Evolutionary conservation across 2,888 invertebrate species (phyloP).

Genomic region (Sarcophaga subvicina): DNA sequence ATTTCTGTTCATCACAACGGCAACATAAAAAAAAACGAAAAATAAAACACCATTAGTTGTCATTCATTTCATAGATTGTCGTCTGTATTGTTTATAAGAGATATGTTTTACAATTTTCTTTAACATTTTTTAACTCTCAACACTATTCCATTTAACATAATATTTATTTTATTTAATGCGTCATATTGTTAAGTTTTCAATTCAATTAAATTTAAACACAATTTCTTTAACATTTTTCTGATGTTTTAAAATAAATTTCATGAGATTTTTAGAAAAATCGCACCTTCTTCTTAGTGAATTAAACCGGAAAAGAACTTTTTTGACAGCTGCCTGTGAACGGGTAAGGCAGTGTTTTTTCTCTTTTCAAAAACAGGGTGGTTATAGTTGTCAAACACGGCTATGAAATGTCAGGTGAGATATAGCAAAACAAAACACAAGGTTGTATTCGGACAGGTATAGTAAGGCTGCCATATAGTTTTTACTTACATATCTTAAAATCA

Average conservation of each 20-base stretch:
- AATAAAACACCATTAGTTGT: constrained; percentile 34
- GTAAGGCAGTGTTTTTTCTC: constrained; percentile 59
- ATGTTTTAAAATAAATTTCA: constrained; percentile 76
- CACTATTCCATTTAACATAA: constrained; percentile 20
- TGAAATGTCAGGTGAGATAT: neutral
- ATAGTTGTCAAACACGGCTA: neutral
- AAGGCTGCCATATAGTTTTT: neutral
- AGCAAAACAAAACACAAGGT: constrained; percentile 1
- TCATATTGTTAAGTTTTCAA: constrained; percentile 58
- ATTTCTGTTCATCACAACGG: constrained; percentile 75
- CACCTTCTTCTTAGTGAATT: constrained; percentile 81
- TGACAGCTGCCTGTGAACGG: constrained; percentile 72
- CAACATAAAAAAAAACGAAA: constrained; percentile 68
- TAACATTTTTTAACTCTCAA: neutral
- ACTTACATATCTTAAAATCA: neutral
- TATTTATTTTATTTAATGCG: constrained; percentile 18
- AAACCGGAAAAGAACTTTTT: constrained; percentile 81
- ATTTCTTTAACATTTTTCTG: constrained; percentile 68
- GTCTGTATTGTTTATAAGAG: no score
- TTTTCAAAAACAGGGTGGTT: constrained; percentile 25
- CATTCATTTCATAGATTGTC: constrained; percentile 38
- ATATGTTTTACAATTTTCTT: constrained; percentile 27
- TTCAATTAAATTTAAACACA: constrained; percentile 56
- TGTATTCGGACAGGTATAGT: neutral
- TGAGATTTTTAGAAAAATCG: constrained; percentile 72